A percentile compares a stretch with the other conserved stretches of the same genome.
Conservation (phyloP, 2,797 vertebrate species). For the Kryptopterus vitreolus region DNA sequence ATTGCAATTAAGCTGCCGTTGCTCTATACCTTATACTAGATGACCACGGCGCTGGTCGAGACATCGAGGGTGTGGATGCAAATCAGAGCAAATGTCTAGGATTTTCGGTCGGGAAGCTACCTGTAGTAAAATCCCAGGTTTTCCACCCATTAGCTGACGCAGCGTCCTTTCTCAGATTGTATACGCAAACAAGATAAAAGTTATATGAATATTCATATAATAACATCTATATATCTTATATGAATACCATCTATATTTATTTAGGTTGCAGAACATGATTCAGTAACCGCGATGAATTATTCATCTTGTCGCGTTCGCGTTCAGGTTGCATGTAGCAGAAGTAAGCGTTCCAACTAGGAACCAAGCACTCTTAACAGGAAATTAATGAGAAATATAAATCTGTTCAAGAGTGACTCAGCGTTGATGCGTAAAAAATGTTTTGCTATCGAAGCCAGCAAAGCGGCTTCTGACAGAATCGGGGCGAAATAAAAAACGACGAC, state of each 20-base stretch:
- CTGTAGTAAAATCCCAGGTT: neutral
- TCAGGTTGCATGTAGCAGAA: neutral
- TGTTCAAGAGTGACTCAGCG: neutral
- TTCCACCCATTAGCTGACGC: neutral
- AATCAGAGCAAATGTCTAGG: constrained; percentile 18
- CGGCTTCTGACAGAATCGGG: neutral
- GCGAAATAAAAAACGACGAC: constrained; percentile 14
- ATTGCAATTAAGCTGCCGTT: neutral
- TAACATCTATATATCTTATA: no score
- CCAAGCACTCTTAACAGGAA: neutral
- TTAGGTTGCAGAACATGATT: neutral
- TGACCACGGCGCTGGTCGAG: neutral
- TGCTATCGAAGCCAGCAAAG: neutral
- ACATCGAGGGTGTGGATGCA: constrained; percentile 27
- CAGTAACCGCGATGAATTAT: neutral
- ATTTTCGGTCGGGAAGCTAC: constrained; percentile 3
- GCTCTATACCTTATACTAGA: neutral
- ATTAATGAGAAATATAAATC: neutral
- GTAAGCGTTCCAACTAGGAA: neutral
- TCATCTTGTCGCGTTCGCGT: neutral
- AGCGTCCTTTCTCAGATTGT: neutral
- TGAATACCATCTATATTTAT: neutral
- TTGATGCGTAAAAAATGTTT: neutral
- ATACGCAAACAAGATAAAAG: neutral
- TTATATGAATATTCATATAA: neutral